phyloP scores from a whole-genome alignment of 53 echinoderm and acorn worm genomes.

The Antedon mediterranea region DNA sequence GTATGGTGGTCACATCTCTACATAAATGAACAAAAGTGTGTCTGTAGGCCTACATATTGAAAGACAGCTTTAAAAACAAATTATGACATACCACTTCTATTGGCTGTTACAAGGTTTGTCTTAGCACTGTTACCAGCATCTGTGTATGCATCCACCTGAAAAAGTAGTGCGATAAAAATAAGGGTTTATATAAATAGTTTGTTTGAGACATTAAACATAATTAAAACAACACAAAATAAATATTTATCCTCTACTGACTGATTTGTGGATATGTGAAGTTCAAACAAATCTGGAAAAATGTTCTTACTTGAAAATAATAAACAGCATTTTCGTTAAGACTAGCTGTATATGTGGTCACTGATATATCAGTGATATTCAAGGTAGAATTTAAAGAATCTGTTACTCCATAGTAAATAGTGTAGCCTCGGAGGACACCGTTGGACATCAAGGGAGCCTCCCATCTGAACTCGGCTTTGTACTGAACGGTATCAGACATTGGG shows the following conservation, averaged over 20 bases:
- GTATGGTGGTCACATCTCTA: too few relatives aligned
- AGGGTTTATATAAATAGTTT: not conserved
- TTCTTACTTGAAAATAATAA: too few relatives aligned
- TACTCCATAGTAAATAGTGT: slow-evolving; percentile 46
- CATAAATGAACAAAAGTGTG: too few relatives aligned
- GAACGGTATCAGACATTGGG: slow-evolving; percentile 28
- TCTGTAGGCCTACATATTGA: too few relatives aligned
- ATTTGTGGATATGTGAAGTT: too few relatives aligned
- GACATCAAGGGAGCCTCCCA: slow-evolving; percentile 40
- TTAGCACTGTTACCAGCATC: slow-evolving; percentile 38
- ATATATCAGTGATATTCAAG: slow-evolving; percentile 6
- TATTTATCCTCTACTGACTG: too few relatives aligned
- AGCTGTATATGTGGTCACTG: slow-evolving; percentile 2
- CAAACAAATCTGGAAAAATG: too few relatives aligned
- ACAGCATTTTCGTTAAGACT: slow-evolving; percentile 9
- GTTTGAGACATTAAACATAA: too few relatives aligned
- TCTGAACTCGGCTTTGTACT: slow-evolving; percentile 42
- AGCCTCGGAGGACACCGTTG: slow-evolving; percentile 67
- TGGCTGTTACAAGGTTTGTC: slow-evolving; percentile 24
- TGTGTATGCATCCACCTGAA: slow-evolving; percentile 57
- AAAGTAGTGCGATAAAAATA: slow-evolving; percentile 1
- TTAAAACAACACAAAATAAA: not conserved
- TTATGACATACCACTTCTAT: slow-evolving; percentile 36
- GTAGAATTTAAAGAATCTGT: not conserved
- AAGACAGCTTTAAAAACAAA: too few relatives aligned